Evolutionary conservation across 37 sponge, comb jelly and placozoan genomes (phyloP), one percentile per base, ranked within the genome.

Genomic region (Amphimedon queenslandica): DNA sequence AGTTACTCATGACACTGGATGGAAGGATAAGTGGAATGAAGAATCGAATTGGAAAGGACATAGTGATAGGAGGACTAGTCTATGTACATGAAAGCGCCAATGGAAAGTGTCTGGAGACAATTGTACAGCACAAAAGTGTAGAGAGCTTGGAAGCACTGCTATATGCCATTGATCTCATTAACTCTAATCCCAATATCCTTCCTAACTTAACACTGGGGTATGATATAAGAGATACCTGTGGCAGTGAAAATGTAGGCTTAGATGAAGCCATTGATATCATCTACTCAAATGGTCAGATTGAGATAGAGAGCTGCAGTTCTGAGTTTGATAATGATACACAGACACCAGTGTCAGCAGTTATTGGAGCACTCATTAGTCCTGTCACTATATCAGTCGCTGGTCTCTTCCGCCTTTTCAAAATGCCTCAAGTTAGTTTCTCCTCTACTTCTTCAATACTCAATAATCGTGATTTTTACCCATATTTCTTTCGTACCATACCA

Each of bases 401-500:
- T n/a, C 66, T 96, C 36, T 70, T 83, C 13, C 73, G 83, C 3
- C 72, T 90, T 0, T 96, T 96, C 36, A 34, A 55, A 31, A 81
- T 77, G 4, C 90, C 97, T 2, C 90, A 87, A 53, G 55, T 96
- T 27, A 89, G 93, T 71, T 96, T 89, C 72, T 84, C 93, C 35
- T 90, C 94, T n/a, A 63, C 97, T 11, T 77, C 86, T 20, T 74
- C 88, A 1, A 60, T 77, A 16, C 84, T 96, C 11, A 93, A 88
- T 40, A 84, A 96, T 38, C 58, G 84, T 11, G 74, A 87, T 1
- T 64, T 77, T 2, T 96, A 93, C 65, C 67, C 55, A 4, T 93
- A 80, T 60, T 96, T 96, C 80, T 73, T 86, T 37, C 91, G 97
- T 0, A 93, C 97, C 23, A 64, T 93, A 13, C 84, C 91, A 1